phyloP scores from a whole-genome alignment of 2,113 vertebrate genomes.

The Seriola aureovittata region DNA sequence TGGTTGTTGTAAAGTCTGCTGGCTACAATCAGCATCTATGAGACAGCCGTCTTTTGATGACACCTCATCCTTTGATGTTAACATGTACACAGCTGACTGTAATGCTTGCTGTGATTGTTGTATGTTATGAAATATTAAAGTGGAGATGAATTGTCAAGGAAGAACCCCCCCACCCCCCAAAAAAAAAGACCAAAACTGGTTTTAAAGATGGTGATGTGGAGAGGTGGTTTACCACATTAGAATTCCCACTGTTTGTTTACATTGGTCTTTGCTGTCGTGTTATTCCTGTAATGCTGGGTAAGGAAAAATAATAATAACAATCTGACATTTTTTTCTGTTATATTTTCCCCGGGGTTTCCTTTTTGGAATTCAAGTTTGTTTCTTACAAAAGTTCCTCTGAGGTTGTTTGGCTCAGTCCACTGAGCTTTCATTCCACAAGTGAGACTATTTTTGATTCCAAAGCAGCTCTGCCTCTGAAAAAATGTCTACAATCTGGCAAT shows the following conservation, averaged over 20 bases:
- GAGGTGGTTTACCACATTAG: neutral
- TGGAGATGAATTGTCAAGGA: conserved; percentile 23
- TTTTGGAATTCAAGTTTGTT: conserved; percentile 26
- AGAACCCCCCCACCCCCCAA: neutral
- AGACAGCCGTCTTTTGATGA: conserved; percentile 14
- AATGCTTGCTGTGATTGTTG: conserved; percentile 24
- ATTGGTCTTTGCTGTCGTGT: neutral
- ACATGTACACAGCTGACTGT: conserved; percentile 37
- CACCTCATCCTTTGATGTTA: conserved; percentile 44
- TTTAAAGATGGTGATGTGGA: neutral
- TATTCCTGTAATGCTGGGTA: neutral
- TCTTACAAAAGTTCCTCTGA: conserved; percentile 1
- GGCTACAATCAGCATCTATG: conserved; percentile 22
- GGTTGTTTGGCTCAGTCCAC: conserved; percentile 12
- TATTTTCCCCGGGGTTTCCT: neutral
- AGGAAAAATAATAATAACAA: neutral
- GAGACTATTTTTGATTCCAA: conserved; percentile 26
- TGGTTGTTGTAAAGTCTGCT: conserved; percentile 26
- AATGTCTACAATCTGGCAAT: conserved; percentile 40
- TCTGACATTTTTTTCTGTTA: neutral
- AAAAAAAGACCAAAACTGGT: neutral
- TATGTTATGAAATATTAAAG: conserved; percentile 44
- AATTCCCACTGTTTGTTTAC: neutral
- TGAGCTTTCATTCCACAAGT: conserved; percentile 5
- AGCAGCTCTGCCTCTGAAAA: conserved; percentile 31